phyloP scores from a whole-genome alignment of 2,113 vertebrate genomes.

The Corvus cornix region DNA sequence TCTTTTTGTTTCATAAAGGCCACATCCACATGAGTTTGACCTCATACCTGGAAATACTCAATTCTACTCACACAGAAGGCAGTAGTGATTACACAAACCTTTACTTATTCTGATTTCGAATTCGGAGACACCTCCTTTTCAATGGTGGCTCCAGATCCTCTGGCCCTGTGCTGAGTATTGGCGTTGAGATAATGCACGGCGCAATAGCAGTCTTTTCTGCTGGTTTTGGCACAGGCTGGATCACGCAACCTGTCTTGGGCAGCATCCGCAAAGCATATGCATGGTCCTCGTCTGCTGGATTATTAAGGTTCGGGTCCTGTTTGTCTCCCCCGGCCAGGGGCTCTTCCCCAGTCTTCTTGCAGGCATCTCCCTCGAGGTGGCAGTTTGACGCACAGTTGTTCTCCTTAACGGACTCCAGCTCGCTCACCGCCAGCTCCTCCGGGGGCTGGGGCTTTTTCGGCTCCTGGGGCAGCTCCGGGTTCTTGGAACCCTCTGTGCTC shows the following conservation, averaged over 20 bases:
- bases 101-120: slow-evolving; percentile 99
- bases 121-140: slow-evolving; percentile 99
- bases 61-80: slow-evolving; percentile 59
- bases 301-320: slow-evolving; percentile 86
- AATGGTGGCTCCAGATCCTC: slow-evolving; percentile 94
- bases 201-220: slow-evolving; percentile 89
- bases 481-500: slow-evolving; percentile 74
- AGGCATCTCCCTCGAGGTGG: slow-evolving; percentile 83
- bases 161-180: slow-evolving; percentile 86
- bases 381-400: slow-evolving; percentile 90
- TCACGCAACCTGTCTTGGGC: slow-evolving; percentile 94
- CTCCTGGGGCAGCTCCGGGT: slow-evolving; percentile 64
- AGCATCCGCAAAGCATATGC: slow-evolving; percentile 92
- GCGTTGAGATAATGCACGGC: slow-evolving; percentile 89
- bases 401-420: slow-evolving; percentile 95
- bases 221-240: slow-evolving; percentile 98
- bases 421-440: slow-evolving; percentile 81
- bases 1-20: slow-evolving; percentile 13
- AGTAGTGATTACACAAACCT: slow-evolving; percentile 81
- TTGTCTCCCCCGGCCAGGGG: slow-evolving; percentile 83
- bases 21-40: neutral
- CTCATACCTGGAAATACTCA: slow-evolving; percentile 29
- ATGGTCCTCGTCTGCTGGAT: slow-evolving; percentile 93
- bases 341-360: slow-evolving; percentile 83
- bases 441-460: slow-evolving; percentile 67